These are phyloP conservation scores for Xanthia togata DNA, from an alignment of 2,888 invertebrate genomes.

Conservation along the genomic window DNA sequence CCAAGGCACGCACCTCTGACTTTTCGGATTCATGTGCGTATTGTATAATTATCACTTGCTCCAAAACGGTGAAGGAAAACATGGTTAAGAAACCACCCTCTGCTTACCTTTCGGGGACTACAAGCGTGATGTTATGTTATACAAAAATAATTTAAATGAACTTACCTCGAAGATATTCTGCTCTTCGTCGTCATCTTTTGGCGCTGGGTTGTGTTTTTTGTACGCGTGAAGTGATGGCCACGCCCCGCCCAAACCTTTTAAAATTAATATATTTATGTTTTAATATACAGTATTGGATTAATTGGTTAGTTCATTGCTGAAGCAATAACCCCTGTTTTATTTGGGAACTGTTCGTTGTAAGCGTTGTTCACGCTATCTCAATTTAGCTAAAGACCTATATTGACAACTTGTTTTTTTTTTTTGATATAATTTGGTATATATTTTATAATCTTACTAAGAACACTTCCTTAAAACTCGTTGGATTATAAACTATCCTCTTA, in stretches of 20 bases:
- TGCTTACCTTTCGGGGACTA: background rate
- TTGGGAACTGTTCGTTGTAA: background rate
- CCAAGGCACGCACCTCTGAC: no score
- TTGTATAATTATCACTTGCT: no score
- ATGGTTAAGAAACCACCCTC: no score
- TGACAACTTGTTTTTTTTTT: background rate
- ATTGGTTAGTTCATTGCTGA: background rate
- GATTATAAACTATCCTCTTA: background rate
- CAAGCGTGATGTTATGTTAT: background rate
- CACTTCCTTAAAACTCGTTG: background rate
- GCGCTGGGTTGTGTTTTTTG: constrained; percentile 91
- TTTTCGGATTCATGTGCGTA: no score
- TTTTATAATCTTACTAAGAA: background rate
- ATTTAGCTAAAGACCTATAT: background rate
- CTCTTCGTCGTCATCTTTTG: constrained; percentile 96
- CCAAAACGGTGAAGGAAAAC: no score
- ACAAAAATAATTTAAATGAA: background rate
- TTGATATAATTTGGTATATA: background rate
- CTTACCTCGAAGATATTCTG: constrained; percentile 97
- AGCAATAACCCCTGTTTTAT: constrained; percentile 25
- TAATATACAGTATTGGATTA: background rate
- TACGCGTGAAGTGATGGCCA: constrained; percentile 92
- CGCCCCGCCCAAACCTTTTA: constrained; percentile 93
- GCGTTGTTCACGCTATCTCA: background rate
- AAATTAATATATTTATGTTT: background rate